Evolutionary conservation across 1,140 invertebrate species (phyloP).

Genomic region (Drosophila chauvacae): DNA sequence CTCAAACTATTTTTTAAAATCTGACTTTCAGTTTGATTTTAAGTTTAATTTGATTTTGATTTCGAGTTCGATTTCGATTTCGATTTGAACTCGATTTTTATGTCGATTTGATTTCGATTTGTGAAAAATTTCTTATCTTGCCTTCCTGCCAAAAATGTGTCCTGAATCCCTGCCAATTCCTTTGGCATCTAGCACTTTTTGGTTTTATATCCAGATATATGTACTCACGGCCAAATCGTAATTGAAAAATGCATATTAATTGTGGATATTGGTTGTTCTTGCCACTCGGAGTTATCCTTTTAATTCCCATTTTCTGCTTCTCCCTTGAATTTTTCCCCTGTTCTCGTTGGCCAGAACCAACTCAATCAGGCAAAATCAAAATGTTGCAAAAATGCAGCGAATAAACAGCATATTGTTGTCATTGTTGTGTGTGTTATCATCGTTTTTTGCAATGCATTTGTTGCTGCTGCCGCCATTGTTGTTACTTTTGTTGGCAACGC

Average conservation of each 20-base stretch:
- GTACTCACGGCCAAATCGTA: constrained; percentile 22
- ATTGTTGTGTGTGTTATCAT: constrained; percentile 37
- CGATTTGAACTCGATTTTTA: too few relatives aligned
- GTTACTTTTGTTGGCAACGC: constrained; percentile 57
- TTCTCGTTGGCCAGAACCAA: constrained; percentile 45
- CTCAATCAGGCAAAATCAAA: constrained; percentile 58
- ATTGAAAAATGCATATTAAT: constrained; percentile 50
- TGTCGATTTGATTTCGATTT: not conserved
- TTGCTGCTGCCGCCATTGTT: constrained; percentile 1
- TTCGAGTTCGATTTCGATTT: too few relatives aligned
- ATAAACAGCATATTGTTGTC: constrained; percentile 71
- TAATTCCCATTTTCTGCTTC: not conserved
- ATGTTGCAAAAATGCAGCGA: constrained; percentile 63
- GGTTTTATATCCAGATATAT: not conserved
- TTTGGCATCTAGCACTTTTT: not conserved
- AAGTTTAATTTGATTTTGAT: too few relatives aligned
- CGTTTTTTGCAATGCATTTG: constrained; percentile 22
- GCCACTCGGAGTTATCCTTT: constrained; percentile 9
- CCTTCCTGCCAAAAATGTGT: not conserved
- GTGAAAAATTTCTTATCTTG: not conserved
- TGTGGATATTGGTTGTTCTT: constrained; percentile 7
- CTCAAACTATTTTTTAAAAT: too few relatives aligned
- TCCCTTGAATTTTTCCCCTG: not conserved
- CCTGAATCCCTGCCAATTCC: not conserved
- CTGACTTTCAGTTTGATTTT: too few relatives aligned